Evolutionary conservation across 2,113 vertebrate species (phyloP).

Genomic region (Mungos mungo): DNA sequence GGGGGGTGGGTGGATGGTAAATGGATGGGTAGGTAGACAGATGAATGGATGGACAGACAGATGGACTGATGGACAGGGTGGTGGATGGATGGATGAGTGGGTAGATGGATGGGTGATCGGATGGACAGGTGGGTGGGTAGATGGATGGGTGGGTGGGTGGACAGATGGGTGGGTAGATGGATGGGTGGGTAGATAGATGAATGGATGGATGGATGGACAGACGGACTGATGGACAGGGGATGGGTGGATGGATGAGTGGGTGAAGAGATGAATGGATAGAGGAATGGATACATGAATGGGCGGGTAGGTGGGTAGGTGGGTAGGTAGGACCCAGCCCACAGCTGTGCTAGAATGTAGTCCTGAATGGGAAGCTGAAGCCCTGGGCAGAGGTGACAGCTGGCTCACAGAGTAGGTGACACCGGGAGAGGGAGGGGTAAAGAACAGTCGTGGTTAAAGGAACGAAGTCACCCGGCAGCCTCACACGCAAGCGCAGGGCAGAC

Average conservation of each 20-base stretch:
- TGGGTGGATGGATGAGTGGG: not conserved
- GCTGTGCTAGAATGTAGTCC: not conserved
- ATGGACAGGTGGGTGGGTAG: too few species aligned
- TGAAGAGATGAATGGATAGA: not conserved
- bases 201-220: too few species aligned
- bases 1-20: not conserved
- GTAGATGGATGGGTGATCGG: not conserved
- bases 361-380: not conserved
- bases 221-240: fast-evolving
- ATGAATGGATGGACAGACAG: not conserved
- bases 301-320: too few species aligned
- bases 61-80: too few species aligned
- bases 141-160: too few species aligned
- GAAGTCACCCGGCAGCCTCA: not conserved
- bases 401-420: fast-evolving
- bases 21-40: too few species aligned
- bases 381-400: not conserved
- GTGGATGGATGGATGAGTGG: too few species aligned
- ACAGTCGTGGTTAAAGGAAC: not conserved
- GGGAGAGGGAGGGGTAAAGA: not conserved
- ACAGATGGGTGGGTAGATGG: fast-evolving
- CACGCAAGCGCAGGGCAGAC: not conserved
- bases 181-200: not conserved
- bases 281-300: too few species aligned
- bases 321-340: not conserved